Evolutionary conservation across 2,888 invertebrate species (phyloP).

Genomic region (Scaptomyza caliginosa): DNA sequence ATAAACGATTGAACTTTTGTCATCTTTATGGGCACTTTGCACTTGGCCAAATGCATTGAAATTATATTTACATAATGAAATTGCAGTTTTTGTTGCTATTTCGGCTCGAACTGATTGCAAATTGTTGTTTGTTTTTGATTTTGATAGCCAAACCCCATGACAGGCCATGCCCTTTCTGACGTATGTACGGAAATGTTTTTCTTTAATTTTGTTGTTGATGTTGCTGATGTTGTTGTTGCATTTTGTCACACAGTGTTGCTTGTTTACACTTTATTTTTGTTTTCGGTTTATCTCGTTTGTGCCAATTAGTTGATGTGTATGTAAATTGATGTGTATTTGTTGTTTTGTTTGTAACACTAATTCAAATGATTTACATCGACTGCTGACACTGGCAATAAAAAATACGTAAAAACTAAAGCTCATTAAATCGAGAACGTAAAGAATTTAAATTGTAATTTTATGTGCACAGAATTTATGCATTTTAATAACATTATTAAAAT

Average conservation of each 20-base stretch:
- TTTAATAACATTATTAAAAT: conserved; percentile 30
- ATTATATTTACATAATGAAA: conserved; percentile 22
- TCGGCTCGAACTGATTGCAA: background rate
- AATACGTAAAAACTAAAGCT: conserved; percentile 1
- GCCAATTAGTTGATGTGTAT: conserved; percentile 34
- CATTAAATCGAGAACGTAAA: conserved; percentile 27
- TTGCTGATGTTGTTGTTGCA: too few species aligned
- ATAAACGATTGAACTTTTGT: background rate
- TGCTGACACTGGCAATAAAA: conserved; percentile 10
- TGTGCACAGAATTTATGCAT: conserved; percentile 12
- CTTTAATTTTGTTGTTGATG: conserved; percentile 3
- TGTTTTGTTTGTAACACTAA: conserved; percentile 25
- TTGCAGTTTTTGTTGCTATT: conserved; percentile 11
- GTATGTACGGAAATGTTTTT: background rate
- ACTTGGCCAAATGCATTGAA: conserved; percentile 8
- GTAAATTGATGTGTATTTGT: conserved; percentile 3
- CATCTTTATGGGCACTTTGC: conserved; percentile 14
- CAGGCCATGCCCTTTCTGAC: background rate
- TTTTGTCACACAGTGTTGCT: conserved; percentile 2
- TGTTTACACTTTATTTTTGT: conserved; percentile 33
- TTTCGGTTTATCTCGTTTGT: conserved; percentile 43
- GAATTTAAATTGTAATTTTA: conserved; percentile 16
- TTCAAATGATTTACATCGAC: conserved; percentile 35
- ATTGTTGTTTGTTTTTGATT: background rate
- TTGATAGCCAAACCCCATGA: background rate